Base-by-base conservation (phyloP, 1,140 invertebrate genomes). In the Marisa cornuarietis region DNA sequence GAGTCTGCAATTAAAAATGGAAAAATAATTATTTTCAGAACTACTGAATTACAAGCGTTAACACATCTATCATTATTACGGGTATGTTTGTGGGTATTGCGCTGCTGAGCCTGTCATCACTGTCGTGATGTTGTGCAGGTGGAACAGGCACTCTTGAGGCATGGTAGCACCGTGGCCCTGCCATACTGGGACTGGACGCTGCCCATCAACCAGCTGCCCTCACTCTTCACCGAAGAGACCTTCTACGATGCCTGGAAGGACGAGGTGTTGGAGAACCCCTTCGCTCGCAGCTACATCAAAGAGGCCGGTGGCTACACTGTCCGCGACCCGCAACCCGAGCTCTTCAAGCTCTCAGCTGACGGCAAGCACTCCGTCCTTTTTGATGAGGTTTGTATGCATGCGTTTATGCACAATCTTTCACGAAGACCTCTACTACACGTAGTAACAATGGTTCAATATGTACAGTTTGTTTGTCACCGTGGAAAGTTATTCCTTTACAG, bases 131-230 rank as follows among this genome's bases (percentile, higher is more conserved):
- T 5, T 20, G 73, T 63, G 5, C 73, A 69, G 77, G 66, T 77
- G 54, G 77, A 79, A 26, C 72, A 79, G 18, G 76, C 82, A 11
- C 66, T 83, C 26, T 20, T 42, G 13, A 72, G 62, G 49, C 82
- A 83, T 58, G 82, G 79, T 10, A 71, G 71, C 51, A 72, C 61
- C 58, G 58, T 81, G 11, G 79, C 82, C 1, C 13, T 83, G 24
- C 82, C 82, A 9, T 83, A 83, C 79, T 83, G 82, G 82, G 82
- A 83, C 74, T 83, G 82, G 82, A 83, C 82, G 2, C 51, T 54
- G 61, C 76, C 79, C n/a, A 76, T 76, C 65, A 76, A 26, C 54
- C 63, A 69, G 18, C 77, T 83, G 22, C 82, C 82, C 0, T 16
- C 52, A 11, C 42, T 83, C n/a, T 52, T 81, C 71, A 76, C 76